Conservation (phyloP, 2,797 vertebrate genomes). For the Cryptoblepharus egeriae region DNA sequence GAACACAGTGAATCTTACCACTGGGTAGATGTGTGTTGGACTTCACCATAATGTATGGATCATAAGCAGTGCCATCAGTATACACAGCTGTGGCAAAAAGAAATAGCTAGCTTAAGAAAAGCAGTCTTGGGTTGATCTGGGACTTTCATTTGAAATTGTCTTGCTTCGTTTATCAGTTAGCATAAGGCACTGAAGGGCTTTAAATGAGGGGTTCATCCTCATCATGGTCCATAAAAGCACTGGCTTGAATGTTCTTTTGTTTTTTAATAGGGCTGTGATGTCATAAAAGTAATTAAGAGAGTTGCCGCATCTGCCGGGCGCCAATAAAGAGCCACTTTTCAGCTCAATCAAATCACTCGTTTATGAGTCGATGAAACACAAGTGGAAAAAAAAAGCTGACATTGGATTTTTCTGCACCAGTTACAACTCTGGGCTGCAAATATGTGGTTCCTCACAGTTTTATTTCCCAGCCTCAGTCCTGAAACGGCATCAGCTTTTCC, state of each 20-base stretch:
- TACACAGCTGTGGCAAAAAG: background rate
- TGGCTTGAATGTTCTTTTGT: background rate
- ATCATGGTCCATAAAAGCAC: slow-evolving; percentile 5
- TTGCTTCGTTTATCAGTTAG: background rate
- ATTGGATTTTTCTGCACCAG: background rate
- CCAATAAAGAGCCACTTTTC: background rate
- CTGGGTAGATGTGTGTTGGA: too few species aligned
- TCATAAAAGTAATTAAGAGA: slow-evolving; percentile 29
- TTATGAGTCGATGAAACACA: background rate
- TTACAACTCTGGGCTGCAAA: background rate
- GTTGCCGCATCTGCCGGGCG: background rate
- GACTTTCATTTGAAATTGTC: background rate
- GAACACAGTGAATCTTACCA: too few species aligned
- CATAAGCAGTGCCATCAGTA: background rate
- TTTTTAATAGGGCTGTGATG: background rate
- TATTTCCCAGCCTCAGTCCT: background rate
- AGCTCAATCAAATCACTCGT: background rate
- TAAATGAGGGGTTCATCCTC: background rate
- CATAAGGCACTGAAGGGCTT: background rate
- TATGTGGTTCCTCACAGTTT: background rate
- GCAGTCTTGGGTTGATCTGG: too few species aligned
- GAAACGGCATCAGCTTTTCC: too few species aligned
- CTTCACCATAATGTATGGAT: too few species aligned
- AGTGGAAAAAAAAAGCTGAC: background rate
- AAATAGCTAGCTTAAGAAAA: background rate